Conservation (phyloP, 2,888 invertebrate genomes). For the Agrochola lota region DNA sequence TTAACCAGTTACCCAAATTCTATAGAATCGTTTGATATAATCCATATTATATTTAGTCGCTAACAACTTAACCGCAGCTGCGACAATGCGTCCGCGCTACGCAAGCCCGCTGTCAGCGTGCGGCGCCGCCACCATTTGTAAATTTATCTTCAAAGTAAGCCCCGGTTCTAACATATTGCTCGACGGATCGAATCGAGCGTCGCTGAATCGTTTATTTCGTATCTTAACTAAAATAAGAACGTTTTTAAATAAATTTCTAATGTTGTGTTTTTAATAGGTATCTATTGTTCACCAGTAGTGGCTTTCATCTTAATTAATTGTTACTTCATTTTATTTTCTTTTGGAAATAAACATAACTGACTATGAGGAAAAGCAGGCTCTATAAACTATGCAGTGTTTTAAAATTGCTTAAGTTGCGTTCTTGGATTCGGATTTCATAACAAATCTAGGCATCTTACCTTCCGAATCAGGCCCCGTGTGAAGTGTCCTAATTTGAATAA, state of each 20-base stretch:
- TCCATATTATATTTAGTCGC: constrained; percentile 71
- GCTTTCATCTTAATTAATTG: constrained; percentile 53
- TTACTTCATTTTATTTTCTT: constrained; percentile 9
- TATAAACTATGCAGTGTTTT: background rate
- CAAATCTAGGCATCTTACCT: background rate
- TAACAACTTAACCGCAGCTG: constrained; percentile 78
- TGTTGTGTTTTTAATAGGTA: constrained; percentile 63
- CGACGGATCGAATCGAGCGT: constrained; percentile 77
- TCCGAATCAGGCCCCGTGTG: background rate
- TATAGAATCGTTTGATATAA: constrained; percentile 64
- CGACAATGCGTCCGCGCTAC: constrained; percentile 78
- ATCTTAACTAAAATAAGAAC: constrained; percentile 75
- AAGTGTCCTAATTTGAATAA: background rate
- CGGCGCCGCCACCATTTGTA: constrained; percentile 83
- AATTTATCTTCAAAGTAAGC: constrained; percentile 86
- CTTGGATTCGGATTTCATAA: background rate
- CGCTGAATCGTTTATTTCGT: constrained; percentile 77
- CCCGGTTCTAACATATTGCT: constrained; percentile 79
- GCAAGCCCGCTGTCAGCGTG: constrained; percentile 76
- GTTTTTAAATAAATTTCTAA: constrained; percentile 78
- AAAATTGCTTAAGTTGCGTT: background rate
- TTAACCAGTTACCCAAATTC: constrained; percentile 63
- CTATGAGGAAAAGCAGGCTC: background rate
- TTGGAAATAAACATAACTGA: background rate
- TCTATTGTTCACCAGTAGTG: constrained; percentile 63